Evolutionary conservation across 2,113 vertebrate species (phyloP).

Genomic region (Pelusios castaneus): DNA sequence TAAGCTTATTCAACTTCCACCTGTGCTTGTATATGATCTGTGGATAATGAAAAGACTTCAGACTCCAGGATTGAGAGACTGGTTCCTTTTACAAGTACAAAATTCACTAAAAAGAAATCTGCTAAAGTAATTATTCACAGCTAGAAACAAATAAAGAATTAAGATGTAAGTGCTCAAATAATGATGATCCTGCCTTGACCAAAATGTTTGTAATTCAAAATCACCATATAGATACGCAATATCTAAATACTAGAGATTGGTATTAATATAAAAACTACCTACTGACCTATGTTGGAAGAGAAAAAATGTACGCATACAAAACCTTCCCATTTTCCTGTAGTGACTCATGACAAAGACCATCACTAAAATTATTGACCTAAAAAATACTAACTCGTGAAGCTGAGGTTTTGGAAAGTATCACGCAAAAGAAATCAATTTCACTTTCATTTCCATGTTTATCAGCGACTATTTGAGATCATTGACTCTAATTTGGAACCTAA

Average conservation of each 20-base stretch:
- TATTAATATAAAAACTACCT: neutral
- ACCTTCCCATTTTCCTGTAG: neutral
- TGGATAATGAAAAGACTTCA: neutral
- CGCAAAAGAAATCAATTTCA: neutral
- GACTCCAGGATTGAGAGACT: neutral
- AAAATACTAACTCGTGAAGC: conserved; percentile 23
- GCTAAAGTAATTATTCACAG: neutral
- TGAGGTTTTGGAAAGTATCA: neutral
- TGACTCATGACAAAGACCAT: neutral
- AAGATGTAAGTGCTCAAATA: neutral
- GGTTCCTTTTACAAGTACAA: neutral
- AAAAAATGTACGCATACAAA: neutral
- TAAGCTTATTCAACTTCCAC: neutral
- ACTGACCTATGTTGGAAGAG: neutral
- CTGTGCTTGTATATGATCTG: no score
- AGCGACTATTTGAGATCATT: conserved; percentile 9
- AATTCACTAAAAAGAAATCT: neutral
- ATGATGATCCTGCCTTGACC: neutral
- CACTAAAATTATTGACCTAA: neutral
- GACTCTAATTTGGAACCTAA: neutral
- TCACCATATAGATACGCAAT: neutral
- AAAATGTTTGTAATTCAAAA: neutral
- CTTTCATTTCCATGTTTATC: neutral
- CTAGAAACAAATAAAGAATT: neutral
- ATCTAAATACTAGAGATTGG: neutral